Evolutionary conservation across 1,140 invertebrate genomes (phyloP).

Genomic region (Holcopasites calliopsidis): DNA sequence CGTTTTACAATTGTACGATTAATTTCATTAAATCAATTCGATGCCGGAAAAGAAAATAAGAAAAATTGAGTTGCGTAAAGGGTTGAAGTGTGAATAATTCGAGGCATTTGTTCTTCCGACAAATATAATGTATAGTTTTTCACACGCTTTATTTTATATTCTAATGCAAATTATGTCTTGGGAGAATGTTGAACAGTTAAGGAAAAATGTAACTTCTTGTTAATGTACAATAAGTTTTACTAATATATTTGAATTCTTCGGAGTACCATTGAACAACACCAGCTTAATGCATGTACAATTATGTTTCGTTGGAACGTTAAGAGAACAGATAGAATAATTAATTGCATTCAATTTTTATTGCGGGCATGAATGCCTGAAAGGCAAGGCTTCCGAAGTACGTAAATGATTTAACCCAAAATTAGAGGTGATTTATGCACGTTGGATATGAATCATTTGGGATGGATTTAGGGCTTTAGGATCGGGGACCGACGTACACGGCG

Average conservation of each 20-base stretch:
- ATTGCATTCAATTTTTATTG: background rate
- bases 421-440: slow-evolving; percentile 37
- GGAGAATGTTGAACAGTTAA: too few relatives aligned
- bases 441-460: slow-evolving; percentile 44
- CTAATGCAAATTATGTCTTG: too few relatives aligned
- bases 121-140: too few relatives aligned
- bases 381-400: slow-evolving; percentile 19
- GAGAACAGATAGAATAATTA: background rate
- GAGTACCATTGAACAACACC: too few relatives aligned
- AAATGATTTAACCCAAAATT: slow-evolving; percentile 40
- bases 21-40: too few relatives aligned
- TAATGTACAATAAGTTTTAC: background rate
- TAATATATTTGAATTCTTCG: background rate
- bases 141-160: too few relatives aligned
- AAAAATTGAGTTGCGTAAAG: background rate
- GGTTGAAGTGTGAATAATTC: too few relatives aligned
- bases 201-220: too few relatives aligned
- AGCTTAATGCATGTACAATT: too few relatives aligned
- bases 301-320: background rate
- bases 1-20: background rate
- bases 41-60: too few relatives aligned
- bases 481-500: slow-evolving; percentile 20
- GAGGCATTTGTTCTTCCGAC: too few relatives aligned
- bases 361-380: background rate
- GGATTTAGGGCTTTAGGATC: slow-evolving; percentile 40